Percentiles rank a stretch among this genome's conserved stretches.
Evolutionary conservation across 2,113 vertebrate genomes (phyloP).

Genomic region (Chloropsis cyanopogon): DNA sequence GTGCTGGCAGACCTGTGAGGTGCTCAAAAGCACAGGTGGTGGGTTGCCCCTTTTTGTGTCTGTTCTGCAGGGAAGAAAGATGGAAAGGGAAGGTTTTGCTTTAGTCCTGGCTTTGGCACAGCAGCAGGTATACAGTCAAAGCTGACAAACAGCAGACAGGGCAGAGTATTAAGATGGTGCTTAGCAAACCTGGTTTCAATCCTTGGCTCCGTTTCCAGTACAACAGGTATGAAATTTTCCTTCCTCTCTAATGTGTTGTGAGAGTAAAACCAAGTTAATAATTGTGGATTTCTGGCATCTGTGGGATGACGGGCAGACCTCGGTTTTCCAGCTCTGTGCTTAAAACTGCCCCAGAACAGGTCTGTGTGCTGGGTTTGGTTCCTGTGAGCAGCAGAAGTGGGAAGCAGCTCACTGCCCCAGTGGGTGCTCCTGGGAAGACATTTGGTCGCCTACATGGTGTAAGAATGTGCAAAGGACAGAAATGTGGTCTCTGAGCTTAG

Average conservation of each 20-base stretch:
- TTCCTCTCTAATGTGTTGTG: neutral
- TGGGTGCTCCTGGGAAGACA: neutral
- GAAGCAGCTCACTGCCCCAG: neutral
- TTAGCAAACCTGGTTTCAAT: neutral
- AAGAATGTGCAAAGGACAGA: neutral
- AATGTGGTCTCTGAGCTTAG: neutral
- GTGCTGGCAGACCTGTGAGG: neutral
- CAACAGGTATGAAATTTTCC: slow-evolving; percentile 50
- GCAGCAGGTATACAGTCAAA: neutral
- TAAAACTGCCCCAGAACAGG: neutral
- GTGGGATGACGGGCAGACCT: neutral
- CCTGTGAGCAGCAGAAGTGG: neutral
- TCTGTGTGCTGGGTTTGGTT: neutral
- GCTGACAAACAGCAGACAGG: slow-evolving; percentile 23
- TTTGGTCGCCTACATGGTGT: neutral
- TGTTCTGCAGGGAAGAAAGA: neutral
- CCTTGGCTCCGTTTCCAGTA: slow-evolving; percentile 25
- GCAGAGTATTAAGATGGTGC: slow-evolving; percentile 8
- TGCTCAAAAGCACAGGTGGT: neutral
- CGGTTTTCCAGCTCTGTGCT: neutral
- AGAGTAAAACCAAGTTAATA: slow-evolving; percentile 6
- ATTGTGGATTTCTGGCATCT: neutral
- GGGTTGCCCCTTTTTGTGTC: neutral
- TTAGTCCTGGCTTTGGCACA: slow-evolving; percentile 7
- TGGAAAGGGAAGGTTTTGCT: slow-evolving; percentile 1